Evolutionary conservation across 2,113 vertebrate species (phyloP), one percentile per base, ranked within the genome.

Genomic region (Myiopsitta monachus): DNA sequence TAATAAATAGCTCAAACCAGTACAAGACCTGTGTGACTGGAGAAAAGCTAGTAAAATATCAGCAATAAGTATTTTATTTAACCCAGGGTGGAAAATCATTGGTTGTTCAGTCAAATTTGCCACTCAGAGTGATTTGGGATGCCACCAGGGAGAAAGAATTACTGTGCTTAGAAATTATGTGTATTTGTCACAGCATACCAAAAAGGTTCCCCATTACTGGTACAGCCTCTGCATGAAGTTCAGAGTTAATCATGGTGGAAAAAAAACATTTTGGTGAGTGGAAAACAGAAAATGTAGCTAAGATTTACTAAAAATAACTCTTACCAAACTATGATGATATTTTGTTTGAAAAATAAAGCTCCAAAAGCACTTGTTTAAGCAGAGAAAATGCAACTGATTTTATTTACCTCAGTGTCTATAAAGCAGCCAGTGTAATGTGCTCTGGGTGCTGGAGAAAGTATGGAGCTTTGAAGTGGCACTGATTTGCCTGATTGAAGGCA

Each of bases 311-410:
- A 85, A 94, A 86, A 69, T 72, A 88, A 4, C 51, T 68, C 51
- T 10, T 14, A 30, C 28, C 83, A 64, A 88, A 59, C 14, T 22
- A 51, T 26, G 16, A 41, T 81, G 88, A 19, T 81, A 13, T 51
- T 86, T 75, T 84, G 36, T 84, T 94, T 91, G 66, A 76, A 93
- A 96, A 95, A 46, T 47, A 91, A 94, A 91, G n/a, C 44, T 70
- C 51, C 43, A 4, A 47, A 92, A 94, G 36, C 62, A 79, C 41
- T 11, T 64, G 66, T 51, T 78, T 9, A 39, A 64, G 30, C 38
- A 18, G 10, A 75, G 39, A 63, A 72, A 81, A 78, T 21, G 36
- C 33, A 69, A 83, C 6, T 3, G 66, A 47, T 81, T 31, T 86
- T 92, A 70, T 59, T 80, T 54, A 67, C 44, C 43, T 91, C 79